A percentile compares a stretch with the other conserved stretches of the same genome.
phyloP scores from a whole-genome alignment of 2,797 vertebrate species.

The Erpetoichthys calabaricus region DNA sequence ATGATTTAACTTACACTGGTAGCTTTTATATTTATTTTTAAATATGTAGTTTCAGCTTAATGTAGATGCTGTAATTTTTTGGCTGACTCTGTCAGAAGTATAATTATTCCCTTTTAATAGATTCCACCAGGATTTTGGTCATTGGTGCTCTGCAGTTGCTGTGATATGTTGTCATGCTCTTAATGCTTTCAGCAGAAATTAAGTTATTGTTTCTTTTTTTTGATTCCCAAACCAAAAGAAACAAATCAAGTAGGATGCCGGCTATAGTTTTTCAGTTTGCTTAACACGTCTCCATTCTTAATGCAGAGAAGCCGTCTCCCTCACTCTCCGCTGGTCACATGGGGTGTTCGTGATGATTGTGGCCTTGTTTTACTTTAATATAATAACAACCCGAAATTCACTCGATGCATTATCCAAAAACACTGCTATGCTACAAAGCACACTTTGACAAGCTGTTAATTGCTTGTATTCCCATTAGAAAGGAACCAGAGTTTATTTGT shows the following conservation, averaged over 20 bases:
- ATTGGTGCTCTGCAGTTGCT: conserved; percentile 12
- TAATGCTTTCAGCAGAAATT: background rate
- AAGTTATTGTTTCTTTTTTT: background rate
- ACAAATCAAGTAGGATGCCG: no score
- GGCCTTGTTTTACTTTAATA: conserved; percentile 7
- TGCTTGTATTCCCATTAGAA: conserved; percentile 13
- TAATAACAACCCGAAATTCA: conserved; percentile 11
- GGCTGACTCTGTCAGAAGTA: no score
- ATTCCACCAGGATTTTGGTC: no score
- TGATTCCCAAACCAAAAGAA: no score
- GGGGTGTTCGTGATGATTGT: conserved; percentile 11
- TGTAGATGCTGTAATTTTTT: no score
- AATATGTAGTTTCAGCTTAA: no score
- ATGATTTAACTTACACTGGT: no score
- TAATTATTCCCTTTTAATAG: no score
- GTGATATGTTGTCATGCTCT: conserved; percentile 3
- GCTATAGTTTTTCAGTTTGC: no score
- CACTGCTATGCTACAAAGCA: conserved; percentile 5
- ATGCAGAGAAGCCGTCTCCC: background rate
- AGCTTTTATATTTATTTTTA: no score
- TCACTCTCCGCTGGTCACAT: background rate
- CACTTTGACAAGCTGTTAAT: conserved; percentile 13
- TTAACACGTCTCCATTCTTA: no score
- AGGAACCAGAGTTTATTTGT: conserved; percentile 10
- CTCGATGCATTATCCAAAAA: conserved; percentile 5